Evolutionary conservation across 2,888 invertebrate genomes (phyloP).

Genomic region (Hydrotaea cyrtoneurina): DNA sequence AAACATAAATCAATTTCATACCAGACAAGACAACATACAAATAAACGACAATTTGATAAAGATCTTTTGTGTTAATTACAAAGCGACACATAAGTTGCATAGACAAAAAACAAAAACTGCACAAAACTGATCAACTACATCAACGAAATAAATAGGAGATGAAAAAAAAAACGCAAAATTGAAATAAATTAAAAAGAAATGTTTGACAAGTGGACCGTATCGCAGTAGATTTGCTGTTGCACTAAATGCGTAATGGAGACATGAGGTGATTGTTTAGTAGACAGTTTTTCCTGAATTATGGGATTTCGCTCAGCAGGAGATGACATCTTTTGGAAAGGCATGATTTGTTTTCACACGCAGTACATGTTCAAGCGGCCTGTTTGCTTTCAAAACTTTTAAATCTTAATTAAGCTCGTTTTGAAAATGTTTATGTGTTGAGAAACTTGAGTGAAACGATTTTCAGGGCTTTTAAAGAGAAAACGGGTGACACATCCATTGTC

Average conservation of each 20-base stretch:
- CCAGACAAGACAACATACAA: slow-evolving; percentile 55
- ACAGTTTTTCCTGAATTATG: neutral
- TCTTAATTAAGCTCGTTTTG: slow-evolving; percentile 3
- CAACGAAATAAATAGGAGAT: too few species aligned
- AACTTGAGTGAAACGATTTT: too few species aligned
- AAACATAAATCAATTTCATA: slow-evolving; percentile 65
- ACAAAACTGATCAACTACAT: slow-evolving; percentile 39
- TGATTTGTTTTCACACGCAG: slow-evolving; percentile 27
- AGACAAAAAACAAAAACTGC: slow-evolving; percentile 29
- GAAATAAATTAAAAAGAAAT: slow-evolving; percentile 52
- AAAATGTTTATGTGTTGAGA: too few species aligned
- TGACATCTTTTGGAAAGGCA: slow-evolving; percentile 10
- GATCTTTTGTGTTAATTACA: slow-evolving; percentile 65
- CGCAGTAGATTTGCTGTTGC: neutral
- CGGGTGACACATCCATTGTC: too few species aligned
- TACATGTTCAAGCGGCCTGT: neutral
- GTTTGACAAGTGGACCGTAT: slow-evolving; percentile 22
- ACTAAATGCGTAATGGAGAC: neutral
- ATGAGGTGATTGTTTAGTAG: neutral
- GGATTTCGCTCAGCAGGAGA: neutral
- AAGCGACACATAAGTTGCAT: slow-evolving; percentile 61
- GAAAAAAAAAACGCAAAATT: slow-evolving; percentile 17
- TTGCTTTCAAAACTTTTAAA: neutral
- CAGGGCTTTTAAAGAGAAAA: too few species aligned
- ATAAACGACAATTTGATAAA: slow-evolving; percentile 66